Base-by-base conservation (phyloP, 2,797 vertebrate species). In the Tokudaia muenninki region DNA sequence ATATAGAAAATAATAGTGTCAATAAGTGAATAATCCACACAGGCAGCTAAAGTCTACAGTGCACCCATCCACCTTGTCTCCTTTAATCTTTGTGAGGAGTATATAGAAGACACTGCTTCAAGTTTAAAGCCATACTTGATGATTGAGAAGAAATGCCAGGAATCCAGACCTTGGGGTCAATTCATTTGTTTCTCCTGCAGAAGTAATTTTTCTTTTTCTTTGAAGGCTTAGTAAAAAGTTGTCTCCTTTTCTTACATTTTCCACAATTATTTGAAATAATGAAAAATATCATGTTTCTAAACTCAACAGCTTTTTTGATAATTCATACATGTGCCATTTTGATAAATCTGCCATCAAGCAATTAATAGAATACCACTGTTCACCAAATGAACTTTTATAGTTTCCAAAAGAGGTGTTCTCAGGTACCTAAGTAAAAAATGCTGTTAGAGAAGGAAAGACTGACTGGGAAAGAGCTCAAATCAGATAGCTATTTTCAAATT, bases 151-250 rank as follows among this genome's bases (percentile, higher is more conserved):
- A 82, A 89, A 34, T 59, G 16, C 19, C 10, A 6, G 47, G 22
- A 72, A 91, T 65, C 74, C 0, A 47, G 52, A 47, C 14, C 34
- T 72, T 22, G 50, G 26, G 44, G 24, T 44, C 47, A 63, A 1
- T 75, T 93, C 61, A 12, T 81, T 17, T 57, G 41, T 26, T 74
- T 91, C 75, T 52, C 6, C 16, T 22, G 31, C 7, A 3, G 47
- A 65, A 77, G 31, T 80, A 19, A 61, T 80, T 96, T 82, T 94
- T n/a, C 21, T 70, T 87, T 59, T 78, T 47, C 52, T 57, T 47
- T 34, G 77, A 90, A 63, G 21, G 3, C 37, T 83, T 82, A 72
- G 59, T 44, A 41, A 92, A 52, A 91, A 57, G 12, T 88, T 84
- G 5, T 91, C 61, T 57, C 41, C 61, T 63, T 84, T 47, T 65